Evolutionary conservation across 2,888 invertebrate genomes (phyloP).

Genomic region (Tachystola acroxantha): DNA sequence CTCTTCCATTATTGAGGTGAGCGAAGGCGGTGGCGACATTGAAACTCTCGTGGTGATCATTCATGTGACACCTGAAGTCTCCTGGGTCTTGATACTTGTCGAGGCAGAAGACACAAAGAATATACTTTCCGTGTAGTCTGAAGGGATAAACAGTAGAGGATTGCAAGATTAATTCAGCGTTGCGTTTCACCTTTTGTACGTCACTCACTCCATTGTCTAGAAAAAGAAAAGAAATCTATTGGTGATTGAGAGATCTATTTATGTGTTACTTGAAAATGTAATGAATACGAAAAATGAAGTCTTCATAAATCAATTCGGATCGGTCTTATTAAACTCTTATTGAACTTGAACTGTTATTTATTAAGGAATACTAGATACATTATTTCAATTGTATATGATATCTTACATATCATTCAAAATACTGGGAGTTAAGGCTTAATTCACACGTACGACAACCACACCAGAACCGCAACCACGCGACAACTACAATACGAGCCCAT

Average conservation of each 20-base stretch:
- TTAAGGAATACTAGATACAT: no score
- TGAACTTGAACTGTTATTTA: no score
- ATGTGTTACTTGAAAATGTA: not conserved
- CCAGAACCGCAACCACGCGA: no score
- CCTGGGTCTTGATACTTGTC: conserved; percentile 49
- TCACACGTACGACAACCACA: no score
- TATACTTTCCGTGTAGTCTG: conserved; percentile 45
- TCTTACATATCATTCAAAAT: no score
- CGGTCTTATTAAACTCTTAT: no score
- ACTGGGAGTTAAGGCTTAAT: no score
- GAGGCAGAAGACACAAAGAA: conserved; percentile 64
- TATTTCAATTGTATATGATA: no score
- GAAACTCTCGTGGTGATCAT: conserved; percentile 39
- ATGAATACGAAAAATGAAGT: no score
- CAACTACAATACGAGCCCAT: no score
- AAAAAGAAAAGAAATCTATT: conserved; percentile 51
- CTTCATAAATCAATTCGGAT: no score
- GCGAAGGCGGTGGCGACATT: conserved; percentile 53
- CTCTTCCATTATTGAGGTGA: conserved; percentile 42
- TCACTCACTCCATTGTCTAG: conserved; percentile 43
- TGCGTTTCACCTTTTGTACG: conserved; percentile 45
- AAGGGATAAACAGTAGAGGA: conserved; percentile 63
- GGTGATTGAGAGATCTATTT: conserved; percentile 28
- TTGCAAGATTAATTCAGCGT: conserved; percentile 59
- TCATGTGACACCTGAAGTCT: conserved; percentile 47